phyloP scores from a whole-genome alignment of 2,888 invertebrate genomes.

The Linnaemya tessellans region DNA sequence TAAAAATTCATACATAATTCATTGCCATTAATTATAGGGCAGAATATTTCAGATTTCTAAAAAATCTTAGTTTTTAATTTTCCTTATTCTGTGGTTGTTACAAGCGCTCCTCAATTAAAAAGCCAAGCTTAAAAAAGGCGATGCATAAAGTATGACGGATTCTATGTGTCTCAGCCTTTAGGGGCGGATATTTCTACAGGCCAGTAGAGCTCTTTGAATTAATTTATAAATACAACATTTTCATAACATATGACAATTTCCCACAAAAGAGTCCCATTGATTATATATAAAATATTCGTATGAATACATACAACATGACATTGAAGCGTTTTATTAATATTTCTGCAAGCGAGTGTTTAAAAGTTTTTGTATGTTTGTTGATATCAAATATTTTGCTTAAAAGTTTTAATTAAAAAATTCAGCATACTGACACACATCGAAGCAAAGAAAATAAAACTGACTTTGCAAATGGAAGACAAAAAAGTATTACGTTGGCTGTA shows the following conservation, averaged over 20 bases:
- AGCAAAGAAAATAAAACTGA: slow-evolving; percentile 25
- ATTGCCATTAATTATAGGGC: too few species aligned
- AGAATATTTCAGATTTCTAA: too few species aligned
- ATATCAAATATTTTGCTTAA: background rate
- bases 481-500: background rate
- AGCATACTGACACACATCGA: slow-evolving; percentile 56
- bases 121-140: too few species aligned
- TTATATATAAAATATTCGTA: background rate
- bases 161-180: too few species aligned
- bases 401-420: slow-evolving; percentile 69
- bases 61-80: too few species aligned
- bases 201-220: too few species aligned
- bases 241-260: background rate
- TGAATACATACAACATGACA: background rate
- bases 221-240: background rate
- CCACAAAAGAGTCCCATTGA: background rate
- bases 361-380: slow-evolving; percentile 11
- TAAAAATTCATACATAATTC: too few species aligned
- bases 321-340: background rate
- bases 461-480: slow-evolving; percentile 17
- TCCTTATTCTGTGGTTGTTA: too few species aligned
- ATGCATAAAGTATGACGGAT: too few species aligned
- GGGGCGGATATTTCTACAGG: too few species aligned
- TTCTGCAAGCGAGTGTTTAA: slow-evolving; percentile 11
- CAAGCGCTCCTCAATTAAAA: too few species aligned